These are phyloP conservation scores for Mesitornis unicolor DNA, from an alignment of 2,113 vertebrate genomes.

Conservation along the genomic window DNA sequence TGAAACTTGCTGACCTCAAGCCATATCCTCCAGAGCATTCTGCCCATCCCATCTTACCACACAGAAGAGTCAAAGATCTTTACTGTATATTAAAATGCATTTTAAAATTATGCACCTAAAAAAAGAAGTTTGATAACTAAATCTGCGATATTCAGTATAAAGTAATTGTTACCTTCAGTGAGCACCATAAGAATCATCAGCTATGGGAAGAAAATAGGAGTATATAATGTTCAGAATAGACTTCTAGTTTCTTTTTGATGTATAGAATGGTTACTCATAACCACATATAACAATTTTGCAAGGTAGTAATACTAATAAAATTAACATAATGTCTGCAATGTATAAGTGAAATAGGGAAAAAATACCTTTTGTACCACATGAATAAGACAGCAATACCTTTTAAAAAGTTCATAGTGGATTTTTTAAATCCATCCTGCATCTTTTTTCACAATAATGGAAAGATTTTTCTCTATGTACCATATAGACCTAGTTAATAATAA, in stretches of 20 bases:
- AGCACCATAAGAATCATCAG: not conserved
- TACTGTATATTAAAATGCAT: not conserved
- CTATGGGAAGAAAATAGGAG: not conserved
- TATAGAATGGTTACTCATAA: not conserved
- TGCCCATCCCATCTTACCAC: not conserved
- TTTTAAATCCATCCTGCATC: not conserved
- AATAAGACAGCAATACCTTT: not conserved
- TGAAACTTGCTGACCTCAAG: not conserved
- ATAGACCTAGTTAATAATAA: not conserved
- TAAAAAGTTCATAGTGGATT: not conserved
- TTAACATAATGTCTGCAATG: not conserved
- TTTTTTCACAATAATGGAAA: not conserved
- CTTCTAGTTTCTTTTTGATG: not conserved
- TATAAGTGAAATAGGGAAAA: not conserved
- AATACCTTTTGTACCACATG: rapidly evolving
- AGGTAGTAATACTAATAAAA: not conserved
- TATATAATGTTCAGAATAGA: not conserved
- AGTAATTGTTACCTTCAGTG: not conserved
- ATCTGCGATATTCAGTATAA: not conserved
- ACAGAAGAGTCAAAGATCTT: not conserved
- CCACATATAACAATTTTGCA: not conserved
- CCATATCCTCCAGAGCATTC: not conserved
- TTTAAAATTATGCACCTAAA: not conserved
- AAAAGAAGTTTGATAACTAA: not conserved
- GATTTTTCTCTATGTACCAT: not conserved